Percentiles rank a stretch among this genome's conserved stretches.
Evolutionary conservation across 2,888 invertebrate genomes (phyloP).

Genomic region (Epistrophe grossulariae): DNA sequence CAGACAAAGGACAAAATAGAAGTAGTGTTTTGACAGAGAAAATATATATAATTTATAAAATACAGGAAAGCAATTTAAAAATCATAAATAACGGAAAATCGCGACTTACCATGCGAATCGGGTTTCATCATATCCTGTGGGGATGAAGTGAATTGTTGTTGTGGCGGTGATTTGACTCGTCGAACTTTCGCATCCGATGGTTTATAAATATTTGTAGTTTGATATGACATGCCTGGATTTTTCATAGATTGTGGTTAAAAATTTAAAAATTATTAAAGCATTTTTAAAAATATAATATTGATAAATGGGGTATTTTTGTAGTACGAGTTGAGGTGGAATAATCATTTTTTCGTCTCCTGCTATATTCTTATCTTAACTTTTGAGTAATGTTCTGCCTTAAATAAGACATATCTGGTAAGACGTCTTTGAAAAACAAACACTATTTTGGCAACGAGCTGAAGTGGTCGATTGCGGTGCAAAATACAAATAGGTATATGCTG

Average conservation of each 20-base stretch:
- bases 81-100: slow-evolving; percentile 51
- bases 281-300: neutral
- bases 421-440: too few species aligned
- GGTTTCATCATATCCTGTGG: slow-evolving; percentile 79
- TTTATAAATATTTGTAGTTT: slow-evolving; percentile 81
- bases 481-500: too few species aligned
- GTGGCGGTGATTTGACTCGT: slow-evolving; percentile 80
- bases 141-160: slow-evolving; percentile 66
- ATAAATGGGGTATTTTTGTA: neutral
- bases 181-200: slow-evolving; percentile 83
- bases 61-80: slow-evolving; percentile 68
- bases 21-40: slow-evolving; percentile 33
- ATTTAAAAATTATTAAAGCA: neutral
- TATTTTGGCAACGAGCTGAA: too few species aligned
- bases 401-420: too few species aligned
- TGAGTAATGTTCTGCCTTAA: too few species aligned
- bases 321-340: too few species aligned
- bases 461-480: too few species aligned
- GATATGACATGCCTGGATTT: slow-evolving; percentile 78
- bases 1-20: neutral
- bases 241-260: slow-evolving; percentile 73
- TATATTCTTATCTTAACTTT: too few species aligned
- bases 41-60: slow-evolving; percentile 9
- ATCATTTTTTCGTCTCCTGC: too few species aligned
- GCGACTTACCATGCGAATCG: slow-evolving; percentile 81